phyloP scores from a whole-genome alignment of 2,113 vertebrate species.

The Zeus faber region DNA sequence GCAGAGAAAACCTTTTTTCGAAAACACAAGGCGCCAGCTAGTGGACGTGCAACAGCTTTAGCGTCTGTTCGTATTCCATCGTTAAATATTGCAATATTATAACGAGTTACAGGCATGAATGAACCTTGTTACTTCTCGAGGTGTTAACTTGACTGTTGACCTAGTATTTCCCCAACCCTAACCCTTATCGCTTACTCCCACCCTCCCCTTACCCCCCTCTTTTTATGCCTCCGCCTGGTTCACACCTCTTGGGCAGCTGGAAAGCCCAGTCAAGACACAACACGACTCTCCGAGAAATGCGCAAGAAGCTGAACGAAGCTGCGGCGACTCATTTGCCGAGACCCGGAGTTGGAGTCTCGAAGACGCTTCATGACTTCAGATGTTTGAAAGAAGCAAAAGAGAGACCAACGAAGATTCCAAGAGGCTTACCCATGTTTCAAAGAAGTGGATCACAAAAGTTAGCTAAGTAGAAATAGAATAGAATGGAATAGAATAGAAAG shows the following conservation, averaged over 20 bases:
- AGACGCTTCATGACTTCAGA: constrained; percentile 22
- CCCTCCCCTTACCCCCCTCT: too few relatives aligned
- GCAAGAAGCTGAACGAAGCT: constrained; percentile 28
- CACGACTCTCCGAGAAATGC: constrained; percentile 28
- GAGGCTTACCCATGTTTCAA: constrained; percentile 26
- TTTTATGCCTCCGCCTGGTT: background rate
- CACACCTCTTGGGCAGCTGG: constrained; percentile 14
- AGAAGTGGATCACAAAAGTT: constrained; percentile 12
- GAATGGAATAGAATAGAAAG: too few relatives aligned
- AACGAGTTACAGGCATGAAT: background rate
- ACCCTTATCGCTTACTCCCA: too few relatives aligned
- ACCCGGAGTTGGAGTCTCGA: constrained; percentile 28
- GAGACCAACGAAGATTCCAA: constrained; percentile 9
- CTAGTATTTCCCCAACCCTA: too few relatives aligned
- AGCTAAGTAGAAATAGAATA: too few relatives aligned
- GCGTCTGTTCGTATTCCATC: constrained; percentile 6
- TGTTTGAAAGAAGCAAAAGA: constrained; percentile 30
- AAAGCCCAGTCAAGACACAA: constrained; percentile 24
- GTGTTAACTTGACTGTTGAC: too few relatives aligned
- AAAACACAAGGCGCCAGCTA: too few relatives aligned
- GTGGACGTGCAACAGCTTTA: background rate
- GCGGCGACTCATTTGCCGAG: constrained; percentile 21
- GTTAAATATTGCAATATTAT: background rate
- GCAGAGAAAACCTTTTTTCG: too few relatives aligned
- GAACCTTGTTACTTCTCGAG: background rate